Conservation (phyloP, 2,797 vertebrate genomes). For the Sebastes trivittatus region DNA sequence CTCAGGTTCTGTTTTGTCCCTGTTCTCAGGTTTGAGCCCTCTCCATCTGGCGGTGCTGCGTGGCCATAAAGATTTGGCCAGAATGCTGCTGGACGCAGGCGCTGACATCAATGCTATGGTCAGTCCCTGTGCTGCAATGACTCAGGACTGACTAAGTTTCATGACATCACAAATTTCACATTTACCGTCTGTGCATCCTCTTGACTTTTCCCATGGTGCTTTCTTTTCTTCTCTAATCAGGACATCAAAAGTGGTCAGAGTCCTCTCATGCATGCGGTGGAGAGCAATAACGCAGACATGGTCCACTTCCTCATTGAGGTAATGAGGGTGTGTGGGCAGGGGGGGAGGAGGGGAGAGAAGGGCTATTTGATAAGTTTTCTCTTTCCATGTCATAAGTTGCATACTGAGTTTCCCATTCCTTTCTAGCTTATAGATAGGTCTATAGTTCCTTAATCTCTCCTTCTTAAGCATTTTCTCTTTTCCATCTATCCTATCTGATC, state of each 20-base stretch:
- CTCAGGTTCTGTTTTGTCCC: neutral
- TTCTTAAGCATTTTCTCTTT: conserved; percentile 1
- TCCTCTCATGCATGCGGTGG: conserved; percentile 90
- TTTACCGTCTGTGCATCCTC: neutral
- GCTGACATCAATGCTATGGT: conserved; percentile 91
- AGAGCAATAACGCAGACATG: conserved; percentile 86
- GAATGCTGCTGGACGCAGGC: conserved; percentile 82
- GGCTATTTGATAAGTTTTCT: conserved; percentile 29
- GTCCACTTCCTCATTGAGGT: conserved; percentile 91
- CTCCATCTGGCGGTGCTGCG: conserved; percentile 88
- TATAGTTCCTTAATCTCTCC: neutral
- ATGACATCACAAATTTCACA: conserved; percentile 1
- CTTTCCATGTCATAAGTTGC: conserved; percentile 13
- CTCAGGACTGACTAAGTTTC: conserved; percentile 27
- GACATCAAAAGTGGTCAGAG: conserved; percentile 92
- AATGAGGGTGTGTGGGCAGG: conserved; percentile 37
- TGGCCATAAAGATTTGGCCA: conserved; percentile 75
- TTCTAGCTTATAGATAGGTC: conserved; percentile 9
- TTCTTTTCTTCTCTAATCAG: conserved; percentile 65
- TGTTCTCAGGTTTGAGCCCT: conserved; percentile 85
- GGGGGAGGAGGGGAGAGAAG: conserved; percentile 3
- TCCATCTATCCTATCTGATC: neutral
- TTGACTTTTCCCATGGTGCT: conserved; percentile 31
- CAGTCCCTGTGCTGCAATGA: conserved; percentile 46
- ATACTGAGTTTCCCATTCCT: conserved; percentile 16